Base-by-base conservation (phyloP, 2,888 invertebrate genomes). In the Campaea margaritaria region DNA sequence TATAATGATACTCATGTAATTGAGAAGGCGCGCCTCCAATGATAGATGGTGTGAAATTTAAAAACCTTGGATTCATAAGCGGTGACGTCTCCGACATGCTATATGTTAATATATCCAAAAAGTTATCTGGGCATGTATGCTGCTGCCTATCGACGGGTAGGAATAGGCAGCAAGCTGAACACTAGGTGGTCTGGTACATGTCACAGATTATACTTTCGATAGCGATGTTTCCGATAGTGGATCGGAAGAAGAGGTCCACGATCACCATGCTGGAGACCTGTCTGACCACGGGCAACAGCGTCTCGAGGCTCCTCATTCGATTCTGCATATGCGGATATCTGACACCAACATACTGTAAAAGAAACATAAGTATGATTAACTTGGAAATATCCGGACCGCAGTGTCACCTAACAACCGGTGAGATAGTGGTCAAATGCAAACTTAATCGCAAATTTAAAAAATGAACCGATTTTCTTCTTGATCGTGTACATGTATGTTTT, bases 181-280 rank as follows among this genome's bases (percentile, higher is more conserved):
- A 56, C 54, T 57, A 49, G 42, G 56, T 46, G 54, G 77, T 81
- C 70, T 94, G 95, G 81, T 97, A 98, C 95, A 97, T 96, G 77
- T 97, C 96, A 68, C 95, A 95, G 55, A 98, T 96, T 60, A 98
- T 95, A 58, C 94, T 94, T 63, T 96, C 96, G 36, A 98, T 96
- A 0, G 97, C 95, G 41, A 96, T 96, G 42, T 95, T 93, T 0
- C 97, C 96, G 56, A 97, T 96, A 3, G 96, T 96, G 59, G 95
- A 93, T 38, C 95, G 93, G 87, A 98, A 98, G 91, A 98, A 98
- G 0, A 98, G 81, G 73, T 97, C 96, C 70, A 97, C 96, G 56
- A 98, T 96, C 9, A 95, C 94, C 27, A 93, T 89, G 5, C 94
- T 88, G 0, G 95, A 93, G 0, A 98, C 94, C 4, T 92, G 91